Percentiles rank a stretch among this genome's conserved stretches.
Conservation (phyloP, 2,888 invertebrate species). For the Euphydryas editha region DNA sequence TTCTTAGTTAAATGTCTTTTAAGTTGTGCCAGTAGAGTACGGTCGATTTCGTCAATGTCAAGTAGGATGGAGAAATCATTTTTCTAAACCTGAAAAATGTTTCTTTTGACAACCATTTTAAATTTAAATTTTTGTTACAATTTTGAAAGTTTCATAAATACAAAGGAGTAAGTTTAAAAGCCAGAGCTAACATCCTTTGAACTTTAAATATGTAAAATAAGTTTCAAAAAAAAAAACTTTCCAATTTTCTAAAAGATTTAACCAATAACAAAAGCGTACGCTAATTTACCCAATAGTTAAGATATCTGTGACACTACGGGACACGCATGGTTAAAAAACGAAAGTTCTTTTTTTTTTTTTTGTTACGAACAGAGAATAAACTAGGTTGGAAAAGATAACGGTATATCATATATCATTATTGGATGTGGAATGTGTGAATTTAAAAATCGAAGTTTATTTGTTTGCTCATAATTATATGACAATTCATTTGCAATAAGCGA, state of each 20-base stretch:
- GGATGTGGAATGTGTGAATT: not conserved
- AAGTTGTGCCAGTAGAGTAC: too few species aligned
- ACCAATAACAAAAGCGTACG: conserved; percentile 20
- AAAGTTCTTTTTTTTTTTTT: conserved; percentile 40
- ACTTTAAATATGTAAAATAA: conserved; percentile 42
- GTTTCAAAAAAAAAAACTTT: conserved; percentile 47
- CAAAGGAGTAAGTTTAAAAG: not conserved
- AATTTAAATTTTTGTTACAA: not conserved
- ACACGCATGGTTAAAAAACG: conserved; percentile 58
- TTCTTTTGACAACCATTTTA: too few species aligned
- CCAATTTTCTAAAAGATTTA: conserved; percentile 26
- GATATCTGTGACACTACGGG: conserved; percentile 48
- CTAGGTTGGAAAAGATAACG: conserved; percentile 2
- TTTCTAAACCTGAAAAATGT: too few species aligned
- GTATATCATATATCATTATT: not conserved
- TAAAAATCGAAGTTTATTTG: not conserved
- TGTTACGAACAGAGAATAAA: not conserved
- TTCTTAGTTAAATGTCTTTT: not conserved
- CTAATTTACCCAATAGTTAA: conserved; percentile 14
- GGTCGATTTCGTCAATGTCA: too few species aligned
- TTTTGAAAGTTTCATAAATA: not conserved
- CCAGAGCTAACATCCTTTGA: not conserved
- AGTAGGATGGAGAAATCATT: too few species aligned
- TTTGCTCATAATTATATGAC: not conserved
- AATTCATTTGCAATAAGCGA: not conserved